Base-by-base conservation (phyloP, 2,113 vertebrate species). In the Pontoporia blainvillei region DNA sequence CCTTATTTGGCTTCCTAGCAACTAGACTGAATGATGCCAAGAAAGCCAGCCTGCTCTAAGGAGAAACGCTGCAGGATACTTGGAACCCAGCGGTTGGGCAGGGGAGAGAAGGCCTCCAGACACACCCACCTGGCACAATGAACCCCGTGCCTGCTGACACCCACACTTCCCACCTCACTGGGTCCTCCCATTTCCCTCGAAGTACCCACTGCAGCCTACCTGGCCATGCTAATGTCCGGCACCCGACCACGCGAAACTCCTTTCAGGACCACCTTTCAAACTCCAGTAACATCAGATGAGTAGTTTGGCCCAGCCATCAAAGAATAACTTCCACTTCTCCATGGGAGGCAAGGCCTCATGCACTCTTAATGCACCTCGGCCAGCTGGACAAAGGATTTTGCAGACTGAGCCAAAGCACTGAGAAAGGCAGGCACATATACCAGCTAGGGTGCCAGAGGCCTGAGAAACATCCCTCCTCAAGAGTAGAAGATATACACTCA, bases 1-100 rank as follows among this genome's bases (percentile, higher is more conserved):
- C 97, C 97, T 76, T 83, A 79, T 84, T 94, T n/a, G 86, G 97
- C 95, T 98, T 94, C 88, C 95, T 96, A 95, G 95, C 96, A 97
- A 97, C 95, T 96, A 84, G 96, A 89, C 41, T 52, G 69, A 92
- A 71, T 14, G 85, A 78, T 75, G 82, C 96, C 96, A 97, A 44
- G 97, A 98, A 96, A 34, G 52, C 95, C 86, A 87, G 93, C 0
- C 94, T 72, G 95, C 94, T 96, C 94, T 75, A 75, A 95, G 57
- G 97, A 97, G 93, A 96, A 88, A 85, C 23, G 6, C 94, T 49
- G 76, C 96, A 75, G 52, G 96, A 87, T 36, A 57, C 66, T 81
- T 79, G 96, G 96, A 98, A 96, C 94, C 81, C 97, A 92, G 97
- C 11, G 61, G 90, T 29, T 6, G 5, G 86, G 66, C 91, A 93